phyloP scores from a whole-genome alignment of 2,113 vertebrate genomes.

The Oreochromis aureus region DNA sequence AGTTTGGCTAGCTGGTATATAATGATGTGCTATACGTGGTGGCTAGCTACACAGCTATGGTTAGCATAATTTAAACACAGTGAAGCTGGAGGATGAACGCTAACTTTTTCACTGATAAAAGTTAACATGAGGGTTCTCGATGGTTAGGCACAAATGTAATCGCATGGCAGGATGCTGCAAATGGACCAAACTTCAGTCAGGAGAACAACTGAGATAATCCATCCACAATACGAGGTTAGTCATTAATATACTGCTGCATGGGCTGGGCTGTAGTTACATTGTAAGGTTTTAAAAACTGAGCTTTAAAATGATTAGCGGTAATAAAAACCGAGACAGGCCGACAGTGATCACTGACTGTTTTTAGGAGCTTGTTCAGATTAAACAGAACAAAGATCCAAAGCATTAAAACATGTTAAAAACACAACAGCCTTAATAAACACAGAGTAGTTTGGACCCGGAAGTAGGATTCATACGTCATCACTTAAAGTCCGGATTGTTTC shows the following conservation, averaged over 20 bases:
- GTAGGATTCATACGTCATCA: background rate
- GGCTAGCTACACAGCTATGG: too few species aligned
- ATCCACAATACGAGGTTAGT: background rate
- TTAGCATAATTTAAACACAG: too few species aligned
- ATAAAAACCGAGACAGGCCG: background rate
- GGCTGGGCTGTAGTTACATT: background rate
- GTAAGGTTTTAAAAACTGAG: background rate
- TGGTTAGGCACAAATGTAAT: background rate
- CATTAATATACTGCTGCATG: rapidly evolving
- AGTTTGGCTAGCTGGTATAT: too few species aligned
- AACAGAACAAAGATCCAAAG: background rate
- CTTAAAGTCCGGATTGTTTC: rapidly evolving
- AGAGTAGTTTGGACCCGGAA: rapidly evolving
- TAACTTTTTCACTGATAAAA: too few species aligned
- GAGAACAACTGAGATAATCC: background rate
- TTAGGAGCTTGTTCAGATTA: background rate
- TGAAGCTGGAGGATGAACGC: too few species aligned
- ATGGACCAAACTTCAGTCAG: background rate
- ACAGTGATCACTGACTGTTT: background rate
- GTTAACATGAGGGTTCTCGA: background rate
- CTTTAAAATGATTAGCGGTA: background rate
- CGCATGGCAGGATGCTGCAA: background rate
- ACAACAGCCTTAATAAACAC: background rate
- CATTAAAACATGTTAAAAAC: background rate
- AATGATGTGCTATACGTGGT: too few species aligned